These are phyloP conservation scores for Paratilapia polleni DNA, from an alignment of 2,113 vertebrate genomes.

Conservation along the genomic window DNA sequence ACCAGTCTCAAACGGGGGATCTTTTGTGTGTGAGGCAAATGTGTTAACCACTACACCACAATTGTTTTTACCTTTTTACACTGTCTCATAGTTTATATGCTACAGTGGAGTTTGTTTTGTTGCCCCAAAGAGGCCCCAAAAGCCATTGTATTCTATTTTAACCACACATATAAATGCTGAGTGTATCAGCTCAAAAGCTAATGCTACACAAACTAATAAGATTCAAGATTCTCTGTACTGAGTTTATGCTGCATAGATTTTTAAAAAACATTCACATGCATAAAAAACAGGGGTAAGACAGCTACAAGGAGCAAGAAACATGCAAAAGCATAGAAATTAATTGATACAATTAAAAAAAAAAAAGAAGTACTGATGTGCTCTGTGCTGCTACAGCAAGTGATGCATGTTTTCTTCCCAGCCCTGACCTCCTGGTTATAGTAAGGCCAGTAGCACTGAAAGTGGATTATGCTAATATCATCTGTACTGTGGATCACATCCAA, in stretches of 20 bases:
- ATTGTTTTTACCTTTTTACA: background rate
- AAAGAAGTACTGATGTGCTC: background rate
- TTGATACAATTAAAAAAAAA: too few relatives aligned
- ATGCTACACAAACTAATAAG: background rate
- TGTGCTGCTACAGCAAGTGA: background rate
- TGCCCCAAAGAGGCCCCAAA: too few relatives aligned
- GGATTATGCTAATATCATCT: slow-evolving; percentile 22
- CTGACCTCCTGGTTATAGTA: slow-evolving; percentile 1
- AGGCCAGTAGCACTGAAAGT: slow-evolving; percentile 10
- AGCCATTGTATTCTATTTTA: too few relatives aligned
- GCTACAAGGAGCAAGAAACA: background rate
- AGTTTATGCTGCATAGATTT: background rate
- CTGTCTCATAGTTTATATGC: too few relatives aligned
- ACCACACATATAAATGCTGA: background rate
- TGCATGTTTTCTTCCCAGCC: background rate
- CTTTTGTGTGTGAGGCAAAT: background rate
- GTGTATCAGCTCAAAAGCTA: background rate
- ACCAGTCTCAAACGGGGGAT: background rate
- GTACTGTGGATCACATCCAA: slow-evolving; percentile 37
- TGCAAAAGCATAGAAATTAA: background rate
- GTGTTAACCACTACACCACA: background rate
- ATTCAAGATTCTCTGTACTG: too few relatives aligned
- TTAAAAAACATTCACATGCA: background rate
- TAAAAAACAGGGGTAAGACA: background rate
- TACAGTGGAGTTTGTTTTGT: too few relatives aligned